These are phyloP conservation scores for Zaprionus gabonicus DNA, from an alignment of 1,140 invertebrate species.

Conservation along the genomic window DNA sequence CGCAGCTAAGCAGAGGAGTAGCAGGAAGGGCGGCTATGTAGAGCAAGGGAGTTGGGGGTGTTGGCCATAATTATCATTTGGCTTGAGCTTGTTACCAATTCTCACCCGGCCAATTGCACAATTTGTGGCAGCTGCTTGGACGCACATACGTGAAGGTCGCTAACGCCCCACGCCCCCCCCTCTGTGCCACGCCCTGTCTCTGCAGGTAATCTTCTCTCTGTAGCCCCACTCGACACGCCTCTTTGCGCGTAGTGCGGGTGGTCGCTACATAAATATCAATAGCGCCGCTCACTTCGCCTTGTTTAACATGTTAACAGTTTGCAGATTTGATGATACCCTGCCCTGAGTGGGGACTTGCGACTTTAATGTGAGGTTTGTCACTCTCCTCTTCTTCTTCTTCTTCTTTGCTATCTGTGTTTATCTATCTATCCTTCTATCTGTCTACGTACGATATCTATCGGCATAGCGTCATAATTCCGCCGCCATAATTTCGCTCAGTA, in stretches of 20 bases:
- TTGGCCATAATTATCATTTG: constrained; percentile 16
- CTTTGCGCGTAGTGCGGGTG: constrained; percentile 2
- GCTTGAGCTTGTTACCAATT: constrained; percentile 64
- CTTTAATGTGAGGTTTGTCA: too few relatives aligned
- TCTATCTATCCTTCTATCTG: too few relatives aligned
- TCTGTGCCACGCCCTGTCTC: neutral
- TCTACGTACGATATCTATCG: too few relatives aligned
- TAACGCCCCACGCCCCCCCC: neutral
- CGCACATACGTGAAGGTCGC: constrained; percentile 59
- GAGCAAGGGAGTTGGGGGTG: constrained; percentile 22
- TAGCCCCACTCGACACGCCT: neutral
- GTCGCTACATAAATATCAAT: constrained; percentile 11
- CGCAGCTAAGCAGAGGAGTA: neutral
- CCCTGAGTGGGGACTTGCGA: neutral
- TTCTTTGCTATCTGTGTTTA: too few relatives aligned
- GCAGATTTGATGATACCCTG: neutral
- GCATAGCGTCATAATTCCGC: too few relatives aligned
- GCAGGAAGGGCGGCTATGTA: neutral
- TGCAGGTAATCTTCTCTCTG: neutral
- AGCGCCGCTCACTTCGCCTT: constrained; percentile 1
- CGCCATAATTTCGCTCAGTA: too few relatives aligned
- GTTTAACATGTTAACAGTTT: constrained; percentile 18
- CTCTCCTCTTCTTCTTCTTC: too few relatives aligned
- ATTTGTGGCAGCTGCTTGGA: constrained; percentile 16
- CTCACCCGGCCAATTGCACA: constrained; percentile 26